phyloP scores from a whole-genome alignment of 2,888 invertebrate genomes.

The Epicampocera succincta region DNA sequence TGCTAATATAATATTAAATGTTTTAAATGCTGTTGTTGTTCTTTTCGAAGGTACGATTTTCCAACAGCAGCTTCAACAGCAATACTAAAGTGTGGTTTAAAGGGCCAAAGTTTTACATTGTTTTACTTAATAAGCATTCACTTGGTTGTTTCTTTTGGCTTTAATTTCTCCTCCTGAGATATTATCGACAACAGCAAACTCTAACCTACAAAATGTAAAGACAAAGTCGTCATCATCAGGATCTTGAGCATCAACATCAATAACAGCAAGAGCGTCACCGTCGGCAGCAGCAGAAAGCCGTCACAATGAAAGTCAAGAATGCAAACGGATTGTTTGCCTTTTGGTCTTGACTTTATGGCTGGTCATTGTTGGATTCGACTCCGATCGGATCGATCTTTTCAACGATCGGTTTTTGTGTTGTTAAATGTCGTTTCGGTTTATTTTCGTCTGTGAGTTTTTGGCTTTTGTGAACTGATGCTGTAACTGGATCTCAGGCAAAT shows the following conservation, averaged over 20 bases:
- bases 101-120: slow-evolving; percentile 56
- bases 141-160: slow-evolving; percentile 40
- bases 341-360: slow-evolving; percentile 14
- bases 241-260: slow-evolving; percentile 28
- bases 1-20: slow-evolving; percentile 69
- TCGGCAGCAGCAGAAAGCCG: neutral
- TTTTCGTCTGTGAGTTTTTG: slow-evolving; percentile 56
- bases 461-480: slow-evolving; percentile 27
- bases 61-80: slow-evolving; percentile 28
- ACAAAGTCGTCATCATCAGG: slow-evolving; percentile 35
- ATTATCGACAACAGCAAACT: slow-evolving; percentile 60
- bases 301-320: slow-evolving; percentile 33
- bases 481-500: slow-evolving; percentile 33
- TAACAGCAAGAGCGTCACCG: neutral
- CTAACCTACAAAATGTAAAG: slow-evolving; percentile 53
- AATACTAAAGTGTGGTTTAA: slow-evolving; percentile 34
- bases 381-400: slow-evolving; percentile 62
- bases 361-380: slow-evolving; percentile 55
- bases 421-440: slow-evolving; percentile 60
- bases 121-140: slow-evolving; percentile 64
- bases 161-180: slow-evolving; percentile 65
- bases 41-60: slow-evolving; percentile 42
- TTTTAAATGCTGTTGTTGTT: slow-evolving; percentile 65
- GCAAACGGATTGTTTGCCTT: slow-evolving; percentile 47
- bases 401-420: slow-evolving; percentile 66